Base-by-base conservation (phyloP, 1,140 invertebrate species). In the Nephila pilipes region DNA sequence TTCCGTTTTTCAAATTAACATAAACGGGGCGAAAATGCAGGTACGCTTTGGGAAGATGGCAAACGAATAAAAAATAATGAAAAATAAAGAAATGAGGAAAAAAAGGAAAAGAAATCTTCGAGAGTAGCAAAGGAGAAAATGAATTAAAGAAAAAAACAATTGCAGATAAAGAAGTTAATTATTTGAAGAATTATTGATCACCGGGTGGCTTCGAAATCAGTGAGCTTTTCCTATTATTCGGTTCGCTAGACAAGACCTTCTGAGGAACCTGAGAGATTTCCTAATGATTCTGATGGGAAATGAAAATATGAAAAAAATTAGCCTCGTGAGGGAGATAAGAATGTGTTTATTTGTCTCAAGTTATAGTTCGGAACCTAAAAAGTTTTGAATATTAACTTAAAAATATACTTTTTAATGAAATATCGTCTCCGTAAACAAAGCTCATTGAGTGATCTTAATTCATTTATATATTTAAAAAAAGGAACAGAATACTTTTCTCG, bases 151-250 rank as follows among this genome's bases (percentile, higher is more conserved):
- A 38, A 93, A 90, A 92, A 93, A 93, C 91, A 93, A 93, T 93
- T 87, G 83, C 83, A 93, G 83, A 93, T 93, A 93, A 93, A 93
- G 91, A 93, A 93, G 91, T 93, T 93, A 93, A 93, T 93, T 93
- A 93, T 93, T 93, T 93, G 83, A 85, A 87, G 91, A 87, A 93
- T 93, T 93, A 93, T 93, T 87, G 91, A 93, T 93, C 91, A 93
- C 25, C 8, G 58, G 46, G n/a, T 32, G 79, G 65, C 85, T 87
- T 80, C 20, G 65, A 87, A 93, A 93, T 93, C 91, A 93, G 91
- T 93, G 91, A 75, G 83, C 25, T 93, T 93, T 93, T 93, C 75
- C 91, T 63, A 93, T 93, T 93, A 93, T 60, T 93, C 91, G 91
- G 54, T 93, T 80, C 63, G 83, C 91, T 93, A 32, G 83, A 18